phyloP scores from a whole-genome alignment of 2,888 invertebrate genomes.

The Torymus aiolomorphi region DNA sequence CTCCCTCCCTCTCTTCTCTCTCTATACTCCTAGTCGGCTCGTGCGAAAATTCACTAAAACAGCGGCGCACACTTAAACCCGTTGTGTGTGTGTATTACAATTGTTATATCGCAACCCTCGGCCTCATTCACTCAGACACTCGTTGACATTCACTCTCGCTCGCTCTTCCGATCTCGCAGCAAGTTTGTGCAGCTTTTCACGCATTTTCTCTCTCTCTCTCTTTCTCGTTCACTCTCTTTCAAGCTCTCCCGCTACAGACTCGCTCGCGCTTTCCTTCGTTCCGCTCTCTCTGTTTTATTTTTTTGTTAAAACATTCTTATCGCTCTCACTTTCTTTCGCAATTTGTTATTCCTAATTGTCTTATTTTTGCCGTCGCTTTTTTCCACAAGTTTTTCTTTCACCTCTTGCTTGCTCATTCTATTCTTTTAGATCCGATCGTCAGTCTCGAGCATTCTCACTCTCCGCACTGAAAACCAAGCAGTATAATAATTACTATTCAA shows the following conservation, averaged over 20 bases:
- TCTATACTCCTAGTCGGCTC: not conserved
- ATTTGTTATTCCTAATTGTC: conserved; percentile 14
- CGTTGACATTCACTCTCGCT: not conserved
- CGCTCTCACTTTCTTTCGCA: conserved; percentile 58
- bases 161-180: not conserved
- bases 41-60: not conserved
- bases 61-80: conserved; percentile 6
- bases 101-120: conserved; percentile 14
- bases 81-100: conserved; percentile 14
- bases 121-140: conserved; percentile 27
- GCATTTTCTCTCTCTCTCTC: not conserved
- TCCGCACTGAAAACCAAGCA: conserved; percentile 76
- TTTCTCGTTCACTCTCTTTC: not conserved
- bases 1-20: not conserved
- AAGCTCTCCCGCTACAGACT: conserved; percentile 17
- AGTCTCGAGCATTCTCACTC: conserved; percentile 56
- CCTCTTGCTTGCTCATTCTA: conserved; percentile 35
- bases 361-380: conserved; percentile 41
- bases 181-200: too few species aligned
- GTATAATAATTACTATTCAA: conserved; percentile 70
- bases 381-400: conserved; percentile 24
- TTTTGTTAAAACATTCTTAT: conserved; percentile 15
- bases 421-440: conserved; percentile 51
- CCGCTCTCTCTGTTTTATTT: conserved; percentile 36
- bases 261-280: conserved; percentile 34